Percentiles rank a stretch among this genome's conserved stretches.
These are phyloP conservation scores for Reinhardtius hippoglossoides DNA, from an alignment of 2,113 vertebrate genomes.

Conservation along the genomic window DNA sequence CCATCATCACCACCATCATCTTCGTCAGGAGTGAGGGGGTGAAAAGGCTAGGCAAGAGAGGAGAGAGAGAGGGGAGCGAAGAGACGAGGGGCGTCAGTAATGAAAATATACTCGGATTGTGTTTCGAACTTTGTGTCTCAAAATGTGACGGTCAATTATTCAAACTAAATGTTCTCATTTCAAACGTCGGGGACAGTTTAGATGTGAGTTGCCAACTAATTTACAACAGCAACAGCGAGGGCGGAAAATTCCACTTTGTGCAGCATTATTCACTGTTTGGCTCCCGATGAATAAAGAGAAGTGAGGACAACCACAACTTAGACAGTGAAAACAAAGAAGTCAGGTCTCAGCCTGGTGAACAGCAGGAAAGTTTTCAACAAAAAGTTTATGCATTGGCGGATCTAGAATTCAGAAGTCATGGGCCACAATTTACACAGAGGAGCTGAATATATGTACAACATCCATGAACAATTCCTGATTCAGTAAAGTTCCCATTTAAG, in stretches of 20 bases:
- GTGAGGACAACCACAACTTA: conserved; percentile 24
- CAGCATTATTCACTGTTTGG: conserved; percentile 46
- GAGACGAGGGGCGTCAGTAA: conserved; percentile 53
- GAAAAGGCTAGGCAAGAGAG: conserved; percentile 82
- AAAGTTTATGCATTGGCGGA: conserved; percentile 1
- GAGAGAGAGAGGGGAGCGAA: conserved; percentile 52
- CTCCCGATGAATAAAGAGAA: conserved; percentile 25
- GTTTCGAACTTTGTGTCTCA: conserved; percentile 54
- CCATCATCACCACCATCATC: conserved; percentile 83
- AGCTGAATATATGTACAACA: no score
- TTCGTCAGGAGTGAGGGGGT: conserved; percentile 83
- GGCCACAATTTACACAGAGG: no score
- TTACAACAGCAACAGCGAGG: background rate
- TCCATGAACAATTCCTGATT: no score
- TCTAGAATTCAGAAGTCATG: no score
- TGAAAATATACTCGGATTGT: conserved; percentile 53
- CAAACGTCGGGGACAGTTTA: conserved; percentile 19
- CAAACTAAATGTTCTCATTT: conserved; percentile 37
- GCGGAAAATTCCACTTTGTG: background rate
- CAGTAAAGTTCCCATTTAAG: no score
- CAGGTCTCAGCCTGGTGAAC: no score
- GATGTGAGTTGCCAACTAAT: no score
- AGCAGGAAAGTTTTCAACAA: conserved; percentile 2
- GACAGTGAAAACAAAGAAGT: background rate
- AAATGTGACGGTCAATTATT: conserved; percentile 49